Conservation (phyloP, 2,888 invertebrate species). For the Troilus luridus region DNA sequence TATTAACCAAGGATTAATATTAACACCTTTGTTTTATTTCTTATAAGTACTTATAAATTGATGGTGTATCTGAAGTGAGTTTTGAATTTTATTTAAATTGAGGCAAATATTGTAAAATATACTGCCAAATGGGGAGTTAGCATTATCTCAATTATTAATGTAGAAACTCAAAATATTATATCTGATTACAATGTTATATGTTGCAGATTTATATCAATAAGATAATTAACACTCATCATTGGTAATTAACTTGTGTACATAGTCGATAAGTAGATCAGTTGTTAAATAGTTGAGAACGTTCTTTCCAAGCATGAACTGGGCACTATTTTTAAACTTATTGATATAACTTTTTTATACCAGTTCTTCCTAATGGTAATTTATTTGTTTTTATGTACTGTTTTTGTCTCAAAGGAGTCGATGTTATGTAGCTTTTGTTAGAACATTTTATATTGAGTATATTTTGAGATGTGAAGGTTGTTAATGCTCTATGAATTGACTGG, state of each 20-base stretch:
- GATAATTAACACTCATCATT: background rate
- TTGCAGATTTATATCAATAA: slow-evolving; percentile 5
- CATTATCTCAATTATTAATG: slow-evolving; percentile 32
- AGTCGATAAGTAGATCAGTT: background rate
- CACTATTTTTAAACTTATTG: background rate
- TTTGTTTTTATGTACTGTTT: background rate
- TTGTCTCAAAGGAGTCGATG: background rate
- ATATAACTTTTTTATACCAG: background rate
- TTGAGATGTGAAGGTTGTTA: background rate
- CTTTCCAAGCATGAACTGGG: background rate
- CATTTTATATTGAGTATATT: background rate
- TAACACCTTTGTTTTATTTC: background rate
- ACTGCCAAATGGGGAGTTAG: background rate
- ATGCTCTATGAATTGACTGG: background rate
- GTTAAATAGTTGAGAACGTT: background rate
- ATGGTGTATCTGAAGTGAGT: background rate
- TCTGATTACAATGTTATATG: background rate
- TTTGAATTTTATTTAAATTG: background rate
- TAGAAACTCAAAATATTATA: background rate
- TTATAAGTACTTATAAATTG: background rate
- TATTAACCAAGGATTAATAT: background rate
- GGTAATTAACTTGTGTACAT: background rate
- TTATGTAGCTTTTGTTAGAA: background rate
- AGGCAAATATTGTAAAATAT: background rate
- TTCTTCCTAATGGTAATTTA: background rate